These are phyloP conservation scores for Diachasmimorpha longicaudata DNA, from an alignment of 1,140 invertebrate species.

Conservation along the genomic window DNA sequence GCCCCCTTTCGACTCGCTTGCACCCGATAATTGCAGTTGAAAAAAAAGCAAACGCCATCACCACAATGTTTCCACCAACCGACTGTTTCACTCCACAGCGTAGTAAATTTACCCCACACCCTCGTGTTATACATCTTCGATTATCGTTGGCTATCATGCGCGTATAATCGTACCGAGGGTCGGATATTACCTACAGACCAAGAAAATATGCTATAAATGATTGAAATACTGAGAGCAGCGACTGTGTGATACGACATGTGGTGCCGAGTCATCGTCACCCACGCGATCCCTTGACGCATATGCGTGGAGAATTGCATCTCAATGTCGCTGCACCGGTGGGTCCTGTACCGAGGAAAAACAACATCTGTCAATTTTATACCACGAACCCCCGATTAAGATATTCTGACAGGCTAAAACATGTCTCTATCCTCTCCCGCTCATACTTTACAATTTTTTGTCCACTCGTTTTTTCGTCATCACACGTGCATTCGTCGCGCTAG, in stretches of 20 bases:
- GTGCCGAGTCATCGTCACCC: constrained; percentile 13
- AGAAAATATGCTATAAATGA: constrained; percentile 7
- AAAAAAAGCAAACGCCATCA: too few relatives aligned
- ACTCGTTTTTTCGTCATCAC: neutral
- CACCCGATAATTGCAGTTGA: too few relatives aligned
- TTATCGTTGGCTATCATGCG: constrained; percentile 8
- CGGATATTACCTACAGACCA: neutral
- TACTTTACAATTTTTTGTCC: neutral
- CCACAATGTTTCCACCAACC: neutral
- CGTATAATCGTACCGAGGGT: neutral
- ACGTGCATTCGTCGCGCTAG: neutral
- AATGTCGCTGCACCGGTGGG: constrained; percentile 24
- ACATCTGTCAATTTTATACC: constrained; percentile 44
- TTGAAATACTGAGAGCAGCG: neutral
- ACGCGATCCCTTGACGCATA: constrained; percentile 29
- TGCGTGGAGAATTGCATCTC: constrained; percentile 49
- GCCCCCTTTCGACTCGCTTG: too few relatives aligned
- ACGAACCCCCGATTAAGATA: constrained; percentile 15
- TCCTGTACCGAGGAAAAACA: constrained; percentile 25
- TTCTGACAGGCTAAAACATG: constrained; percentile 4
- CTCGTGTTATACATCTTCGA: constrained; percentile 36
- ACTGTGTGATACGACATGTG: neutral
- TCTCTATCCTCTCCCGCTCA: constrained; percentile 9
- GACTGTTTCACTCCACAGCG: neutral
- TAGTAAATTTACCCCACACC: neutral